Base-by-base conservation (phyloP, 2,797 vertebrate genomes). In the Podarcis siculus region DNA sequence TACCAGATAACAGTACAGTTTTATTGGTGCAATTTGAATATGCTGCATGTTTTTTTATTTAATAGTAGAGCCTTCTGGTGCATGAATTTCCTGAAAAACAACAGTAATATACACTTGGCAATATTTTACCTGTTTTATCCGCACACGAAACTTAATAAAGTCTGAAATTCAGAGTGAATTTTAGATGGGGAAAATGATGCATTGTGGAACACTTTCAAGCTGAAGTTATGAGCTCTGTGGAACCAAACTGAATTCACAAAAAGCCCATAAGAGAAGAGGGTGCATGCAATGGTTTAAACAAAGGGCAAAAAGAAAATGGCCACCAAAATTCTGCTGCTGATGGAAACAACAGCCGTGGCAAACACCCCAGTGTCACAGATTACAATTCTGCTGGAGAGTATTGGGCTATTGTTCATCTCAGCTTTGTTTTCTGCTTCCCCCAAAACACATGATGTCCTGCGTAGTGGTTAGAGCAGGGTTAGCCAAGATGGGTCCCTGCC, bases 81-180 rank as follows among this genome's bases (percentile, higher is more conserved):
- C 4, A 17, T 78, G 35, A 42, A 78, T 89, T 83, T 86, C 58
- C 37, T 45, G 45, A 86, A 89, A 80, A 86, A 86, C 55, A 32
- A 64, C 17, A 77, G 78, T 78, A 71, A 86, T 58, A 71, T 86
- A 78, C 42, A 71, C 32, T 79, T 71, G 66, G 27, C 49, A 83
- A 79, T 61, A 32, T 77, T 79, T 69, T 61, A 49, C 25, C 49
- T 37, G 66, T 64, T 86, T 77, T 83, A 78, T 66, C 45, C 64
- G 69, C 75, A 27, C 45, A 35, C 27, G 13, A 71, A 79, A 81
- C 5, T 75, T 75, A 58, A 87, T 81, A 64, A 39, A 76, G 30
- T 66, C n/a, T 80, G 39, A 66, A 83, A 86, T 49, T 86, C 73
- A 83, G 80, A 64, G 66, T 71, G 39, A 83, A 83, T 23, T 35